Conservation (phyloP, 2,888 invertebrate species). For the Xestia sexstrigata region DNA sequence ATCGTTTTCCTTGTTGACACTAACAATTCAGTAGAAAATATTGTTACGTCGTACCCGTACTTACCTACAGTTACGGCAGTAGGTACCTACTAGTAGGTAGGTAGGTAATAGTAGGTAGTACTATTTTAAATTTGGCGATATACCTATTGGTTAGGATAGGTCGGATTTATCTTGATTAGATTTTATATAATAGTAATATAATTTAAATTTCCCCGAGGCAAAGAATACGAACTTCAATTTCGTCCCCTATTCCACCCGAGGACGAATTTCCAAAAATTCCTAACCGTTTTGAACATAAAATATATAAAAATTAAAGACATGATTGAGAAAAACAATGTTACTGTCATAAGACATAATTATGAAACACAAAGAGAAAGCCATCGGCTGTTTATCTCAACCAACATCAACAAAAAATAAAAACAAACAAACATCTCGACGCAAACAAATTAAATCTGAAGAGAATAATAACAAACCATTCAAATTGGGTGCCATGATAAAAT, state of each 20-base stretch:
- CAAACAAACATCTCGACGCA: slow-evolving; percentile 9
- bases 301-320: not conserved
- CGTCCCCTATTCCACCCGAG: too few relatives aligned
- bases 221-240: too few relatives aligned
- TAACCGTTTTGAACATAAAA: not conserved
- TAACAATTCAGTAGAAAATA: too few relatives aligned
- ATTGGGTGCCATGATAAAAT: not conserved
- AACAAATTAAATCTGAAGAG: slow-evolving; percentile 1
- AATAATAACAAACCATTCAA: not conserved
- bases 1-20: not conserved
- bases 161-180: too few relatives aligned
- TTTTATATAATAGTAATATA: too few relatives aligned
- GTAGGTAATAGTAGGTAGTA: too few relatives aligned
- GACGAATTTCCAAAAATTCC: not conserved
- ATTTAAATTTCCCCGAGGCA: too few relatives aligned
- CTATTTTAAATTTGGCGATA: too few relatives aligned
- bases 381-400: not conserved
- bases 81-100: too few relatives aligned
- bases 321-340: not conserved
- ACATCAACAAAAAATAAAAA: not conserved
- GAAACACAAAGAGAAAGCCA: not conserved
- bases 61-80: too few relatives aligned
- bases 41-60: too few relatives aligned
- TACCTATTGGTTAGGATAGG: too few relatives aligned
- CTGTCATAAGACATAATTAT: not conserved